phyloP scores from a whole-genome alignment of 2,113 vertebrate species.

The Ammodytes dubius region DNA sequence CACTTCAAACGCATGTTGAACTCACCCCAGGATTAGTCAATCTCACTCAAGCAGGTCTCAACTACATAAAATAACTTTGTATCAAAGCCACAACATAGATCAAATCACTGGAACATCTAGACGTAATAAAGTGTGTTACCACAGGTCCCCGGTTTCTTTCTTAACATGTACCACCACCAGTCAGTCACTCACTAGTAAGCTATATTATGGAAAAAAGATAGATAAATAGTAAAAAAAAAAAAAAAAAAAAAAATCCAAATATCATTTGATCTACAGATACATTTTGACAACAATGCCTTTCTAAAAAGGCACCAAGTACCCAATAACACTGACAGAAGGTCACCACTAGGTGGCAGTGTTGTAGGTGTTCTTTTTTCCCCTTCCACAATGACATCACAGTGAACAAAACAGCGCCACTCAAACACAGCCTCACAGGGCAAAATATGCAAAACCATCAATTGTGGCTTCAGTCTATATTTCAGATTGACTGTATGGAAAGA shows the following conservation, averaged over 20 bases:
- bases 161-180: too few species aligned
- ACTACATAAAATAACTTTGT: not conserved
- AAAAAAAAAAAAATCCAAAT: too few species aligned
- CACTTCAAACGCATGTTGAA: too few species aligned
- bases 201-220: too few species aligned
- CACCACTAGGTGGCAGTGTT: conserved; percentile 77
- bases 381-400: conserved; percentile 57
- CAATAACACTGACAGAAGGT: not conserved
- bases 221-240: too few species aligned
- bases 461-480: conserved; percentile 81
- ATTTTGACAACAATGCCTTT: too few species aligned
- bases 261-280: not conserved
- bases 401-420: conserved; percentile 62
- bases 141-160: too few species aligned
- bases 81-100: not conserved
- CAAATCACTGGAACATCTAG: not conserved
- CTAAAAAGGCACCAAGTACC: not conserved
- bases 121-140: not conserved
- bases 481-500: conserved; percentile 83
- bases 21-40: not conserved
- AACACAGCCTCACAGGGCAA: conserved; percentile 64
- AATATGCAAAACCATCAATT: conserved; percentile 81
- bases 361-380: not conserved
- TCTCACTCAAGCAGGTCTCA: not conserved
- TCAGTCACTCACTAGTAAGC: too few species aligned